Evolutionary conservation across 2,888 invertebrate genomes (phyloP), one percentile per base, ranked within the genome.

Genomic region (Aricia artaxerxes): DNA sequence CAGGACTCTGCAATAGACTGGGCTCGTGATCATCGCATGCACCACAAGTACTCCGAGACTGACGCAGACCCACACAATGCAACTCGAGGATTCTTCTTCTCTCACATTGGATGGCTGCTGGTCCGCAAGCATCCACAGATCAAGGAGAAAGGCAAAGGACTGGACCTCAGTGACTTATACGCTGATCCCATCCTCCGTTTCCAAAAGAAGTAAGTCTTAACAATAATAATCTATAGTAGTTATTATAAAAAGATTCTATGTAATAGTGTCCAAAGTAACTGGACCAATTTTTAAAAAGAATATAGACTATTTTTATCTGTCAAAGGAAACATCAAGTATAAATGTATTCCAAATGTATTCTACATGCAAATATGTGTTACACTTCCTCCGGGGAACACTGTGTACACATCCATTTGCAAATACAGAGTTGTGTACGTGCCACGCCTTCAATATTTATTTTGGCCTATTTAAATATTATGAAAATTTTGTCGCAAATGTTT

Each of bases 31-130:
- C 97, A 97, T 91, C 95, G 97, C 84, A 97, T 98, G 87, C 98
- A 99, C 89, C 98, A 99, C 95, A 99, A 98, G 90, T 98, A 97
- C 93, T 97, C 97, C 35, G 98, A 99, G 89, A 99, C 98, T 0
- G 97, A 98, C 89, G 98, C 98, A 0, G 98, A 99, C 92, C 98
- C 98, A 0, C 98, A 99, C 89, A 98, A 98, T 88, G 98, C 98
- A 1, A 97, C 96, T 2, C 95, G 98, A 44, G 99, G 99, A 11
- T 98, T 99, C 94, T 99, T 99, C 95, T 99, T 99, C 93, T 96
- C 99, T 0, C 99, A 99, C 90, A 95, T 99, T 85, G 99, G 99
- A 80, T 99, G 99, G 99, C 95, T 99, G 81, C 92, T 99, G 79
- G 97, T 97, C 85, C 96, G 96, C 84, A 99, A 99, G 89, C 99